phyloP scores from a whole-genome alignment of 2,797 vertebrate species.

The Orientallactaga sibirica region DNA sequence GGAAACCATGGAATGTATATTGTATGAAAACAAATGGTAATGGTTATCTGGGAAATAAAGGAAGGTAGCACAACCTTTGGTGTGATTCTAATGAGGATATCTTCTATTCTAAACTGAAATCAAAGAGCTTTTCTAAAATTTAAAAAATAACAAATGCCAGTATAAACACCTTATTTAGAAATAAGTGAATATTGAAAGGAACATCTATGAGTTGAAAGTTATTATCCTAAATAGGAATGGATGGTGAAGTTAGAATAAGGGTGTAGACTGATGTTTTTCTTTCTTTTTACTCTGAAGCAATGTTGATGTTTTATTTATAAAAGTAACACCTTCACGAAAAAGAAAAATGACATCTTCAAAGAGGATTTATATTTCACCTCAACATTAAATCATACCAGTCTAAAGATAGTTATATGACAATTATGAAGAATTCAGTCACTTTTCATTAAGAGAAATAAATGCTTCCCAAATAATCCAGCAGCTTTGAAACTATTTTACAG shows the following conservation, averaged over 20 bases:
- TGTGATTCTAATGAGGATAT: not conserved
- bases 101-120: slow-evolving; percentile 3
- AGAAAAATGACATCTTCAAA: slow-evolving; percentile 52
- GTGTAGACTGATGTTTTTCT: slow-evolving; percentile 27
- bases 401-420: slow-evolving; percentile 48
- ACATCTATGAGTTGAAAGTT: not conserved
- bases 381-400: slow-evolving; percentile 8
- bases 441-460: slow-evolving; percentile 47
- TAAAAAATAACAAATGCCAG: not conserved
- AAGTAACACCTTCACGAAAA: slow-evolving; percentile 37
- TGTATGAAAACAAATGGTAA: not conserved
- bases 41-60: not conserved
- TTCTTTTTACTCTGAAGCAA: slow-evolving; percentile 25
- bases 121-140: slow-evolving; percentile 13
- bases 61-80: not conserved
- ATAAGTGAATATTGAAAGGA: slow-evolving; percentile 4
- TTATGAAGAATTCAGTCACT: not conserved
- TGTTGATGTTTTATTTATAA: slow-evolving; percentile 64
- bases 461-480: slow-evolving; percentile 12
- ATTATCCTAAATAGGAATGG: not conserved
- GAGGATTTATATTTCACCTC: slow-evolving; percentile 51
- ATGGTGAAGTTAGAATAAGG: not conserved
- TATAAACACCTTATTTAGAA: slow-evolving; percentile 19
- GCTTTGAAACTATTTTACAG: slow-evolving; percentile 9
- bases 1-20: not conserved